These are phyloP conservation scores for Amphimedon queenslandica DNA, from an alignment of 37 sponge, comb jelly and placozoan genomes.

Conservation along the genomic window DNA sequence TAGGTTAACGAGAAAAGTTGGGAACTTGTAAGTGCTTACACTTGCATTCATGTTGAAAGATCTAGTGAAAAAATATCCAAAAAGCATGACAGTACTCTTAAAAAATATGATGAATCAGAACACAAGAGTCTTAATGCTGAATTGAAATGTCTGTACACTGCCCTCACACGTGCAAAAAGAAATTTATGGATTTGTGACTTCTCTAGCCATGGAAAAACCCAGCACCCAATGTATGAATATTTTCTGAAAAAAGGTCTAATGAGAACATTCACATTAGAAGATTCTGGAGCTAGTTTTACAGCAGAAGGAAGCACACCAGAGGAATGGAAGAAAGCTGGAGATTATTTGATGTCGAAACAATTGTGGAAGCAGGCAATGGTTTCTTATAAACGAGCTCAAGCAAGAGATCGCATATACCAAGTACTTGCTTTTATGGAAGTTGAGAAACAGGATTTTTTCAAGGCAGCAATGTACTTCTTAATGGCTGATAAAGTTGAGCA, in stretches of 20 bases:
- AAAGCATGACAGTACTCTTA: neutral
- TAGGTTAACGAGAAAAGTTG: neutral
- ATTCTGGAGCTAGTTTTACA: conserved; percentile 19
- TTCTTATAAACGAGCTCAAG: conserved; percentile 31
- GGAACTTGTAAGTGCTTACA: neutral
- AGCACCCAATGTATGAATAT: conserved; percentile 21
- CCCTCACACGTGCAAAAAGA: conserved; percentile 70
- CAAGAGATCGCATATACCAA: neutral
- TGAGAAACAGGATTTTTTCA: conserved; percentile 2
- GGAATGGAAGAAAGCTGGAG: conserved; percentile 72
- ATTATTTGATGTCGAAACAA: conserved; percentile 50
- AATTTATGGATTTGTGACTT: conserved; percentile 82
- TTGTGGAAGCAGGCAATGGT: conserved; percentile 62
- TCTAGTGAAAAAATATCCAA: neutral
- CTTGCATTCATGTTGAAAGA: neutral
- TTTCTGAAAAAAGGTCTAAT: conserved; percentile 34
- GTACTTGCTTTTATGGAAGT: neutral
- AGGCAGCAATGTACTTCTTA: neutral
- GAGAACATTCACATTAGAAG: neutral
- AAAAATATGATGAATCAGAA: conserved; percentile 22
- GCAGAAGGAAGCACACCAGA: conserved; percentile 46
- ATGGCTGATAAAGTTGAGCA: neutral
- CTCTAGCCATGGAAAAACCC: conserved; percentile 17
- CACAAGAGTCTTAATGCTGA: conserved; percentile 58
- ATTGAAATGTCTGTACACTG: conserved; percentile 80